Conservation (phyloP, 2,888 invertebrate species). For the Blastobasis lacticolella region DNA sequence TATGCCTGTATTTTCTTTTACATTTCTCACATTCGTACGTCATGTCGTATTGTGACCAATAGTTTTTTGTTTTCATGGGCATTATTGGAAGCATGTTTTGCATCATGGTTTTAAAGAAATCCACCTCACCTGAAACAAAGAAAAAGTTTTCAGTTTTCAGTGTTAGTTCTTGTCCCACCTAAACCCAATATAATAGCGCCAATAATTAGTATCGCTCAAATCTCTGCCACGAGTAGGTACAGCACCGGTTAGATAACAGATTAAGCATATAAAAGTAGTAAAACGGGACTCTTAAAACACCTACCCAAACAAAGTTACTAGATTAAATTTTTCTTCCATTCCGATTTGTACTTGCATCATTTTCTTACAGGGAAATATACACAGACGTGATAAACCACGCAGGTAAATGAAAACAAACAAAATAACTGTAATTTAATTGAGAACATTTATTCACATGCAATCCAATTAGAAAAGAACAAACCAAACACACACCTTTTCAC, state of each 20-base stretch:
- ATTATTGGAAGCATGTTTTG: slow-evolving; percentile 62
- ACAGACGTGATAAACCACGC: too few species aligned
- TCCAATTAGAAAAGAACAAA: slow-evolving; percentile 61
- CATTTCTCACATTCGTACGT: slow-evolving; percentile 77
- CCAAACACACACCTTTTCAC: slow-evolving; percentile 64
- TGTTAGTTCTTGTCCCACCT: neutral
- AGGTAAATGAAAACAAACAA: too few species aligned
- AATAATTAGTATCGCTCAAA: too few species aligned
- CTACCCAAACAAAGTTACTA: too few species aligned
- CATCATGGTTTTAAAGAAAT: slow-evolving; percentile 68
- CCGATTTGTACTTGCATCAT: too few species aligned
- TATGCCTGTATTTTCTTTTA: slow-evolving; percentile 82
- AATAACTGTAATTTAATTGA: slow-evolving; percentile 36
- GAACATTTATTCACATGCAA: slow-evolving; percentile 73
- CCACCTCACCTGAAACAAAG: slow-evolving; percentile 70
- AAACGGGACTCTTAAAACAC: neutral
- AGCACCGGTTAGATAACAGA: neutral
- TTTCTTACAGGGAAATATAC: too few species aligned
- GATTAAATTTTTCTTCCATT: too few species aligned
- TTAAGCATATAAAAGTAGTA: neutral
- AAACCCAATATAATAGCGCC: too few species aligned
- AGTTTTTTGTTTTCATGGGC: slow-evolving; percentile 69
- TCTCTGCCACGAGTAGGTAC: neutral
- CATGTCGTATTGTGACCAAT: slow-evolving; percentile 64
- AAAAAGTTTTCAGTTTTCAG: slow-evolving; percentile 10